A percentile compares a stretch with the other conserved stretches of the same genome.
phyloP scores from a whole-genome alignment of 2,113 vertebrate genomes.

The Daphoenositta chrysoptera region DNA sequence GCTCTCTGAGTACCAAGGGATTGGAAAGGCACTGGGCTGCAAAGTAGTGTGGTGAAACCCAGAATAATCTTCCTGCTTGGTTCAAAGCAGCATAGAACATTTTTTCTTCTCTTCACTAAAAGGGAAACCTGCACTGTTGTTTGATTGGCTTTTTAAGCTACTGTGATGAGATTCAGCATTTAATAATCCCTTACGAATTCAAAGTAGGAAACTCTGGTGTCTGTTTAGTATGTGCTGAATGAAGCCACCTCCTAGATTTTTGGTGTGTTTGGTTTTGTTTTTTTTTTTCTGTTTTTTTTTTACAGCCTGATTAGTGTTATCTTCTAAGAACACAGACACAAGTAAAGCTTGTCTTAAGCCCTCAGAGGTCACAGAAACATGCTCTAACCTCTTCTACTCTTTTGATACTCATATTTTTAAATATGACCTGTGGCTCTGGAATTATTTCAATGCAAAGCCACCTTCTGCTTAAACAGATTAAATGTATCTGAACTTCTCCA shows the following conservation, averaged over 20 bases:
- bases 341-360: background rate
- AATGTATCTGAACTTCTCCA: background rate
- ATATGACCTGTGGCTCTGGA: background rate
- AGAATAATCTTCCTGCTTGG: background rate
- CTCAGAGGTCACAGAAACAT: background rate
- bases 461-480: background rate
- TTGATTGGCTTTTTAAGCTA: background rate
- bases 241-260: background rate
- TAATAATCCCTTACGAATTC: background rate
- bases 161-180: background rate
- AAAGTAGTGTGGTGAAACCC: background rate
- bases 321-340: background rate
- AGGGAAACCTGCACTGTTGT: background rate
- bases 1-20: background rate
- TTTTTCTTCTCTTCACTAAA: background rate
- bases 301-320: background rate
- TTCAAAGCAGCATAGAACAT: background rate
- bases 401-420: background rate
- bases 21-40: background rate
- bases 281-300: background rate
- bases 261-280: fast-evolving
- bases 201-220: background rate
- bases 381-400: background rate
- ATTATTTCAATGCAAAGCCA: background rate
- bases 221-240: background rate